Evolutionary conservation across 1,140 invertebrate genomes (phyloP).

Genomic region (Argopecten irradians): DNA sequence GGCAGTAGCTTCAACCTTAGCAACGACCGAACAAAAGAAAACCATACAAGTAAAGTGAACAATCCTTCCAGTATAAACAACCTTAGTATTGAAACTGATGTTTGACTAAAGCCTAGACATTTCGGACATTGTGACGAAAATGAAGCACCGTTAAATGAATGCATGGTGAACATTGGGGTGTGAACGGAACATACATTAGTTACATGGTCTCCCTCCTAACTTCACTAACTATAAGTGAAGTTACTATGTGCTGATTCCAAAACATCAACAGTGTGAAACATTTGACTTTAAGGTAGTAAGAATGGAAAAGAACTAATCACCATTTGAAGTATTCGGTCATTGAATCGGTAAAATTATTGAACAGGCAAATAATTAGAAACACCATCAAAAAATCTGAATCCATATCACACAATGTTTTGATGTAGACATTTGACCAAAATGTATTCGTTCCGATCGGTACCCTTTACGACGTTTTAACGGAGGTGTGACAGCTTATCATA

Average conservation of each 20-base stretch:
- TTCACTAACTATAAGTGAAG: neutral
- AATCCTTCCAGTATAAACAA: slow-evolving; percentile 92
- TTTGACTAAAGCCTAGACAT: slow-evolving; percentile 83
- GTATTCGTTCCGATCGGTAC: neutral
- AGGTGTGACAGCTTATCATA: neutral
- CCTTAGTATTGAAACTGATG: slow-evolving; percentile 96
- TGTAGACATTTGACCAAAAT: slow-evolving; percentile 16
- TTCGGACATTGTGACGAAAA: neutral
- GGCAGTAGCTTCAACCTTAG: slow-evolving; percentile 77
- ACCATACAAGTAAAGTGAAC: slow-evolving; percentile 85
- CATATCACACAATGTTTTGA: neutral
- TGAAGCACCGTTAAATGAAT: neutral
- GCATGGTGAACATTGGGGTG: slow-evolving; percentile 2
- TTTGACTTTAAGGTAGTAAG: neutral
- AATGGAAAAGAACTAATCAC: neutral
- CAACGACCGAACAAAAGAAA: slow-evolving; percentile 81
- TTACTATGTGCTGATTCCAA: too few species aligned
- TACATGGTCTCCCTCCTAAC: neutral
- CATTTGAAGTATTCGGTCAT: neutral
- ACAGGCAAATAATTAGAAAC: neutral
- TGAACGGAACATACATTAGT: neutral
- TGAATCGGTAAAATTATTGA: neutral
- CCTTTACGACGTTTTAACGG: neutral
- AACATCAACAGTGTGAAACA: neutral
- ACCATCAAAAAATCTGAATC: neutral